Conservation (phyloP, 2,797 vertebrate species). For the Picus viridis region DNA sequence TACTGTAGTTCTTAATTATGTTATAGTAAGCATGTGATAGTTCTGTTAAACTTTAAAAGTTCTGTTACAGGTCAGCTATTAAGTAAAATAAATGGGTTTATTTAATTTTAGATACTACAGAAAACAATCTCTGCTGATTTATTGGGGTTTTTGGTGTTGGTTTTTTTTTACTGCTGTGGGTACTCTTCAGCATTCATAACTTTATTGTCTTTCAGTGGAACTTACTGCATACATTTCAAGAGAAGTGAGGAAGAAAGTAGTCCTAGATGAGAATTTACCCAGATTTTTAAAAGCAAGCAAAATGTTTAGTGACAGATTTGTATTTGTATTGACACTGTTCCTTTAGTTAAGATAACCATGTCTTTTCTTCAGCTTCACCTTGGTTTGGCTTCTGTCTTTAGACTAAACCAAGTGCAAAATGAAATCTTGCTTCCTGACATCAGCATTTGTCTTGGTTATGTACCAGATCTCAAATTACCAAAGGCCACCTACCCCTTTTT, state of each 20-base stretch:
- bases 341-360: neutral
- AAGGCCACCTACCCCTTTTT: neutral
- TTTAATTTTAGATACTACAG: neutral
- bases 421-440: neutral
- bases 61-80: neutral
- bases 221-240: neutral
- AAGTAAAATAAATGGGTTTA: neutral
- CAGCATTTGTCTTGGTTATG: neutral
- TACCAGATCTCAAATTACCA: neutral
- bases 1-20: neutral
- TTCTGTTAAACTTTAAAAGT: neutral
- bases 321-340: neutral
- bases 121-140: neutral
- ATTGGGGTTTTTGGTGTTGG: too few species aligned
- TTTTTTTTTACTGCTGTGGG: neutral
- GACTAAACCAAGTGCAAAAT: neutral
- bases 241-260: neutral
- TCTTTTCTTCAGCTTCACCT: neutral
- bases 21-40: neutral
- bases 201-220: neutral
- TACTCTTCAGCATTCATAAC: neutral
- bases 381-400: neutral
- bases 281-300: neutral
- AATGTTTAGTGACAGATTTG: neutral
- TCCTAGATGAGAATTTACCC: neutral